A percentile compares a stretch with the other conserved stretches of the same genome.
Evolutionary conservation across 2,113 vertebrate genomes (phyloP).

Genomic region (Podilymbus podiceps): DNA sequence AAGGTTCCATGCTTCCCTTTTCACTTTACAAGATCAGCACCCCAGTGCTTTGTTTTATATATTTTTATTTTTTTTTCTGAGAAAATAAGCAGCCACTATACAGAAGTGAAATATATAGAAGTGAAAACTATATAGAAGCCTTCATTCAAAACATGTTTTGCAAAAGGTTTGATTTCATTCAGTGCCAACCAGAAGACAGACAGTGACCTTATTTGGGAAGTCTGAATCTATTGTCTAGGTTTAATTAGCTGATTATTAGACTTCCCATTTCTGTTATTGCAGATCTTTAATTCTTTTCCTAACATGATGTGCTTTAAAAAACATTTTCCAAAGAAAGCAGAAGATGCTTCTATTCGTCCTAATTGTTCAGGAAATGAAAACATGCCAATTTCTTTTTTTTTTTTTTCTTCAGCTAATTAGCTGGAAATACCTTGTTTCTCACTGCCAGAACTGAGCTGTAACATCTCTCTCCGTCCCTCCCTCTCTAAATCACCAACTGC

Average conservation of each 20-base stretch:
- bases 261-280: slow-evolving; percentile 39
- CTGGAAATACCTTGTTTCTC: background rate
- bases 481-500: background rate
- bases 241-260: slow-evolving; percentile 25
- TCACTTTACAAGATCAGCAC: background rate
- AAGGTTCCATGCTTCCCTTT: background rate
- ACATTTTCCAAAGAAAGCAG: slow-evolving; percentile 16
- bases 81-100: background rate
- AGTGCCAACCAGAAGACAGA: background rate
- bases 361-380: slow-evolving; percentile 36
- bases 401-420: slow-evolving; percentile 19
- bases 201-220: background rate
- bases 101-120: background rate
- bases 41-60: background rate
- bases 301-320: background rate
- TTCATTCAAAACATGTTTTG: slow-evolving; percentile 37
- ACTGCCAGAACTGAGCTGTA: background rate
- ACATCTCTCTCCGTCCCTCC: background rate
- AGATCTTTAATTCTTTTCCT: background rate
- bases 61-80: background rate
- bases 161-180: background rate
- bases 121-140: background rate
- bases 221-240: background rate
- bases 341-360: background rate
- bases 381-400: background rate